phyloP scores from a whole-genome alignment of 1,140 invertebrate species.

The Atopsyche davidsoni region DNA sequence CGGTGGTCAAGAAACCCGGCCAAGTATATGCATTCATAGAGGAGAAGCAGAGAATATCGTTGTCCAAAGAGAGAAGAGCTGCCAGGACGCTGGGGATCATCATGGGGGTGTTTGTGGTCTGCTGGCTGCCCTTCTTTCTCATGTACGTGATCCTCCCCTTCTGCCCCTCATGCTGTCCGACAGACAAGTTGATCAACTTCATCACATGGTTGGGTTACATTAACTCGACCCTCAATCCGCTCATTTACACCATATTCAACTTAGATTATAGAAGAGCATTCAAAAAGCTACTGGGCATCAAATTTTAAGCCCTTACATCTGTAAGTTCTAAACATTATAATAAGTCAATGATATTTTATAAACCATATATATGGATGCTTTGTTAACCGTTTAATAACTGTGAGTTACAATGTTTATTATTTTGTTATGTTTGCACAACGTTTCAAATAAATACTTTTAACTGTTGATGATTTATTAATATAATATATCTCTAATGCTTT shows the following conservation, averaged over 20 bases:
- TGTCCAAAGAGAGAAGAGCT: conserved; percentile 86
- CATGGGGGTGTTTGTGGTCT: conserved; percentile 92
- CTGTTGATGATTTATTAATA: neutral
- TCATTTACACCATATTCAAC: conserved; percentile 98
- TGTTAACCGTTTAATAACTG: neutral
- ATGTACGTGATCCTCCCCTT: conserved; percentile 91
- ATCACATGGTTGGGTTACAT: conserved; percentile 97
- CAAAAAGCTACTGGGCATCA: conserved; percentile 73
- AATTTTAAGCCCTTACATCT: conserved; percentile 34
- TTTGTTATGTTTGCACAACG: neutral
- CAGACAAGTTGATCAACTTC: conserved; percentile 75
- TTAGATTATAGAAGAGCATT: conserved; percentile 93
- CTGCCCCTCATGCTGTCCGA: conserved; percentile 72
- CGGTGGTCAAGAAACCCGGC: conserved; percentile 43
- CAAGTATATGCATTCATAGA: conserved; percentile 86
- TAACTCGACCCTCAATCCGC: conserved; percentile 94
- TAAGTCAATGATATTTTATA: neutral
- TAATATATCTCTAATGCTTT: neutral
- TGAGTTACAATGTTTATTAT: neutral
- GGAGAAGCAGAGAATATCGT: conserved; percentile 86
- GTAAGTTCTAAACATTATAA: conserved; percentile 4
- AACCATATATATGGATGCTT: neutral
- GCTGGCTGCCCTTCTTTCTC: conserved; percentile 95
- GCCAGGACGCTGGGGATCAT: conserved; percentile 89
- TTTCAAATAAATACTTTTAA: neutral